Conservation (phyloP, 2,797 vertebrate species). For the Arremon brunneinucha region DNA sequence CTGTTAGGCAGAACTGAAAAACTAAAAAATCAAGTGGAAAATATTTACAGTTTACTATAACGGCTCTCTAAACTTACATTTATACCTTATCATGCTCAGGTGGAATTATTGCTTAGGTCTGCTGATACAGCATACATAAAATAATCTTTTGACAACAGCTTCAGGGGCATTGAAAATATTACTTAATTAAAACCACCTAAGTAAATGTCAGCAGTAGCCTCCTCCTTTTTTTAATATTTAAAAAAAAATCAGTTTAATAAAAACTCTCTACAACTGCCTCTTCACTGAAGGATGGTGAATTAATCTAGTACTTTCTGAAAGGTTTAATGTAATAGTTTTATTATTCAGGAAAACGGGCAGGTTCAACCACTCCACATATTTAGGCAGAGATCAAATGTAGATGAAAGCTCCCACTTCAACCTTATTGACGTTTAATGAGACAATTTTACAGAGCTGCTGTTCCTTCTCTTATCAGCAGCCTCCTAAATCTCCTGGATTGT, state of each 20-base stretch:
- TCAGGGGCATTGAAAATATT: background rate
- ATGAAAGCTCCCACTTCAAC: slow-evolving; percentile 4
- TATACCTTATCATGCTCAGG: background rate
- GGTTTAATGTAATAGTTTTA: background rate
- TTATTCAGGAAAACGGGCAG: background rate
- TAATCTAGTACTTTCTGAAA: background rate
- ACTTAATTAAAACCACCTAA: background rate
- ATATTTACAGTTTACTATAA: background rate
- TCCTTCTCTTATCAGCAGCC: slow-evolving; percentile 21
- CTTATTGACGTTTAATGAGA: background rate
- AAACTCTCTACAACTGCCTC: background rate
- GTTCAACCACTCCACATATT: background rate
- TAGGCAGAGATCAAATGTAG: slow-evolving; percentile 12
- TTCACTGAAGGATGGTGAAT: background rate
- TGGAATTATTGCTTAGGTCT: background rate
- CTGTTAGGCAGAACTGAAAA: background rate
- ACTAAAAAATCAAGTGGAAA: background rate
- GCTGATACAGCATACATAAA: background rate
- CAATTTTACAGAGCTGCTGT: background rate
- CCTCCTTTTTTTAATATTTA: background rate
- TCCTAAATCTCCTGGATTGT: background rate
- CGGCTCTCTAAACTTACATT: background rate
- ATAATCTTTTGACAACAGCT: background rate
- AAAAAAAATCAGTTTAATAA: background rate
- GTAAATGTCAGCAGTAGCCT: background rate